Percentiles rank a stretch among this genome's conserved stretches.
phyloP scores from a whole-genome alignment of 2,113 vertebrate genomes.

The Otis tarda region DNA sequence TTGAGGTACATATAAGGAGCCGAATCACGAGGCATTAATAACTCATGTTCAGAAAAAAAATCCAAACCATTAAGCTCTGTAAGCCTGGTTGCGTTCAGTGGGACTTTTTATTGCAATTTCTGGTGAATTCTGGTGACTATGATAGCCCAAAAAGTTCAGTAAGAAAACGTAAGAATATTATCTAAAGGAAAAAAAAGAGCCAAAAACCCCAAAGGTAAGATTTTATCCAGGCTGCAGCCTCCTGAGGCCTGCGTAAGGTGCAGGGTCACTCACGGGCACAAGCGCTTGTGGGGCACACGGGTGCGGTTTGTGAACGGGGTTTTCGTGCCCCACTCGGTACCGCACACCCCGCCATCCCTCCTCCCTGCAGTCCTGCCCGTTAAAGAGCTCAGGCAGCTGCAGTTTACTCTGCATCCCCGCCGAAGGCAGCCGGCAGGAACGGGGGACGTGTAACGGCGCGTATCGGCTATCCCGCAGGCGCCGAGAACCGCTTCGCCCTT shows the following conservation, averaged over 20 bases:
- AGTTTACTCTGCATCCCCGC: too few species aligned
- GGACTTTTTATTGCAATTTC: not conserved
- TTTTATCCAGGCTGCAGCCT: not conserved
- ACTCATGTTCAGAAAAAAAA: too few species aligned
- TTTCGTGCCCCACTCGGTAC: not conserved
- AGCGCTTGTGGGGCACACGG: accelerated
- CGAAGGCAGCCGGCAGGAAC: too few species aligned
- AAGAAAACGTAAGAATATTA: not conserved
- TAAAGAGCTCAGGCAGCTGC: too few species aligned
- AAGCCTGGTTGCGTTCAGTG: not conserved
- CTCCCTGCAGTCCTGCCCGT: too few species aligned
- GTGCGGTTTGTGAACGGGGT: not conserved
- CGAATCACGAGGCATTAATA: accelerated
- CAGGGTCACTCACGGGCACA: accelerated
- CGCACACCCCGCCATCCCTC: too few species aligned
- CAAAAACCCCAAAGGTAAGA: too few species aligned
- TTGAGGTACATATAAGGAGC: not conserved
- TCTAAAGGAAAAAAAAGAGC: not conserved
- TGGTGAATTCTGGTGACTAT: not conserved
- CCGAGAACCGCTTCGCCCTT: not conserved
- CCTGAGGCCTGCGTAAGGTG: accelerated
- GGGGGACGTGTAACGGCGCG: too few species aligned
- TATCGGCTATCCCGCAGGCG: too few species aligned
- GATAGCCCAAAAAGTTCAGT: not conserved
- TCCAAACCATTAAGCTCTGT: not conserved